phyloP scores from a whole-genome alignment of 2,113 vertebrate genomes.

The Pangasianodon gigas region DNA sequence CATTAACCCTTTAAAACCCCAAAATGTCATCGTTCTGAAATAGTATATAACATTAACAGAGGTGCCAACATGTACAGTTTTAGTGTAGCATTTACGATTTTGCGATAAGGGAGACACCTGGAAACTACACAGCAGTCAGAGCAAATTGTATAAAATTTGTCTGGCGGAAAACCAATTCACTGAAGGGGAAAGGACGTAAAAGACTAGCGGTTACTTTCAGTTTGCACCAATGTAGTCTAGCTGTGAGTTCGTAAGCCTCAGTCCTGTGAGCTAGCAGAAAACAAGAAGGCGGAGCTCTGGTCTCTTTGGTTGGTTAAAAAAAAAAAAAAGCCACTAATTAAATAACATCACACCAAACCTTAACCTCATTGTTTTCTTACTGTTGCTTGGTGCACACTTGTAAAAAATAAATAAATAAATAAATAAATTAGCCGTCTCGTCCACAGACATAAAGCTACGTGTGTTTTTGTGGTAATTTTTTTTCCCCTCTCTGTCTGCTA shows the following conservation, averaged over 20 bases:
- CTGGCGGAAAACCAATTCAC: neutral
- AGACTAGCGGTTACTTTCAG: neutral
- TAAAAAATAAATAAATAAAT: neutral
- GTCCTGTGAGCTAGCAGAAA: no score
- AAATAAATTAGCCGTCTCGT: neutral
- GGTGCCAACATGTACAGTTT: neutral
- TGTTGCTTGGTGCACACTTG: neutral
- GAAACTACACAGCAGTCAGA: neutral
- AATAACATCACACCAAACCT: neutral
- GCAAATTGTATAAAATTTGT: neutral
- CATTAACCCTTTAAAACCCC: neutral
- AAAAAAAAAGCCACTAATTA: neutral
- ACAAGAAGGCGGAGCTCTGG: neutral
- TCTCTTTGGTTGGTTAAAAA: neutral
- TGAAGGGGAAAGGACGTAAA: neutral
- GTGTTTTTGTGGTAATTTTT: neutral
- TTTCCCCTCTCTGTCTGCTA: neutral
- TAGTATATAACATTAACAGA: neutral
- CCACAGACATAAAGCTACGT: neutral
- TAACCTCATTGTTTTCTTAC: neutral
- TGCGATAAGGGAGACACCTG: neutral
- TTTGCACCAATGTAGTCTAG: neutral
- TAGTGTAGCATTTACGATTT: no score
- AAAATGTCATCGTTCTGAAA: neutral
- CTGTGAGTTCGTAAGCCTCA: neutral